A percentile compares a stretch with the other conserved stretches of the same genome.
Evolutionary conservation across 2,888 invertebrate species (phyloP).

Genomic region (Tiphia femorata): DNA sequence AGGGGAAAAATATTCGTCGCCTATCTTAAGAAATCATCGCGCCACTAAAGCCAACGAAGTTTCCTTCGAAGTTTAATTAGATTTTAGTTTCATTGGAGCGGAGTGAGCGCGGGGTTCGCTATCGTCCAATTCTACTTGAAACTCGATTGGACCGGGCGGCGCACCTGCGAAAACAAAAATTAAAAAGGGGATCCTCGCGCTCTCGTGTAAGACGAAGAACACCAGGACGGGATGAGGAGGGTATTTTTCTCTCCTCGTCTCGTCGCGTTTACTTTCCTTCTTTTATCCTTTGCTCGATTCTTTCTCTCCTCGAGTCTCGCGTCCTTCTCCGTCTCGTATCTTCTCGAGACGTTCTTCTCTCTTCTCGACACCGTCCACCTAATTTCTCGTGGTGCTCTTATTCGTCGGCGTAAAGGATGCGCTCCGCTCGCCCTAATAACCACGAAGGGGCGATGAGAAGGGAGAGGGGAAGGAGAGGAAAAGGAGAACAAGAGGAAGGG

Average conservation of each 20-base stretch:
- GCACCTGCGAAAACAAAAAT: too few relatives aligned
- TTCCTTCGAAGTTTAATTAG: too few relatives aligned
- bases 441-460: slow-evolving; percentile 28
- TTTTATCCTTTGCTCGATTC: slow-evolving; percentile 15
- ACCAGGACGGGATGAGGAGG: neutral
- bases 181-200: too few relatives aligned
- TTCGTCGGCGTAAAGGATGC: slow-evolving; percentile 47
- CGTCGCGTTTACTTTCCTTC: neutral
- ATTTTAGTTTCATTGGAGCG: too few relatives aligned
- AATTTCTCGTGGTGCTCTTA: slow-evolving; percentile 34
- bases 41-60: too few relatives aligned
- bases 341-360: too few relatives aligned
- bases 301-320: neutral
- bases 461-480: neutral
- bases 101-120: too few relatives aligned
- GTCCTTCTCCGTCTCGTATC: neutral
- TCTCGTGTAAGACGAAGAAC: neutral
- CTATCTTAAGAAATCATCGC: too few relatives aligned
- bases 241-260: neutral
- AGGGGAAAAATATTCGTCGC: too few relatives aligned
- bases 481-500: slow-evolving; percentile 1
- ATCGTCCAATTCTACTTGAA: too few relatives aligned
- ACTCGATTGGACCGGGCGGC: too few relatives aligned
- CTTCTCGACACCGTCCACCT: slow-evolving; percentile 6
- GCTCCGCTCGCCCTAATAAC: slow-evolving; percentile 58